These are phyloP conservation scores for Lordiphosa mommai DNA, from an alignment of 1,140 invertebrate genomes.

Conservation along the genomic window DNA sequence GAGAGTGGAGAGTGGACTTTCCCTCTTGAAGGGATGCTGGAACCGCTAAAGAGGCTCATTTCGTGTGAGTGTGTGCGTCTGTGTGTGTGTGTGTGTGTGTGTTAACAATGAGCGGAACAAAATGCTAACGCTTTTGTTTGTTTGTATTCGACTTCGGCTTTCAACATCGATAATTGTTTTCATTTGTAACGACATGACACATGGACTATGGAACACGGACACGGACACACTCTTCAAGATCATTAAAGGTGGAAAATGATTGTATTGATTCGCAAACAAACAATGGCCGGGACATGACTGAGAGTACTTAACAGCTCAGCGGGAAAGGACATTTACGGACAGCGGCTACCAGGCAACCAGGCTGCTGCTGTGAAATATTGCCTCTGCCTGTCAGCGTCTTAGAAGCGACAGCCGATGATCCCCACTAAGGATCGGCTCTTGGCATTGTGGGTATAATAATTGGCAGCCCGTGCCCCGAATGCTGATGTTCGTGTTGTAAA, in stretches of 20 bases:
- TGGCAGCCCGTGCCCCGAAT: constrained; percentile 36
- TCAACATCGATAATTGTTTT: constrained; percentile 65
- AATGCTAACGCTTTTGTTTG: constrained; percentile 44
- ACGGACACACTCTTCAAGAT: constrained; percentile 48
- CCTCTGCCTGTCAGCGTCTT: constrained; percentile 16
- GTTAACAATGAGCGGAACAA: constrained; percentile 14
- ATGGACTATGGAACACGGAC: constrained; percentile 25
- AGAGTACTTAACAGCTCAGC: constrained; percentile 58
- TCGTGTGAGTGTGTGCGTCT: constrained; percentile 20
- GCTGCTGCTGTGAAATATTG: constrained; percentile 5
- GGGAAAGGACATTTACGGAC: constrained; percentile 7
- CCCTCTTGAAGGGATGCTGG: constrained; percentile 14
- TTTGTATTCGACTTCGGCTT: constrained; percentile 59
- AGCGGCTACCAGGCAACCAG: not conserved
- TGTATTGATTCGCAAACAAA: constrained; percentile 56
- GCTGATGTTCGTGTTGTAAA: no score
- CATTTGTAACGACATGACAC: constrained; percentile 65
- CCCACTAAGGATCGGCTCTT: constrained; percentile 32
- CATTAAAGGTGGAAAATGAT: constrained; percentile 66
- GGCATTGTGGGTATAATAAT: constrained; percentile 41
- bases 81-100: not conserved
- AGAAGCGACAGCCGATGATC: constrained; percentile 22
- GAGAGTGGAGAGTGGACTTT: constrained; percentile 3
- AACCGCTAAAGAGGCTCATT: constrained; percentile 64
- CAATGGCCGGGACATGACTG: constrained; percentile 30